These are phyloP conservation scores for Agonopterix subpropinquella DNA, from an alignment of 2,888 invertebrate genomes.

Conservation along the genomic window DNA sequence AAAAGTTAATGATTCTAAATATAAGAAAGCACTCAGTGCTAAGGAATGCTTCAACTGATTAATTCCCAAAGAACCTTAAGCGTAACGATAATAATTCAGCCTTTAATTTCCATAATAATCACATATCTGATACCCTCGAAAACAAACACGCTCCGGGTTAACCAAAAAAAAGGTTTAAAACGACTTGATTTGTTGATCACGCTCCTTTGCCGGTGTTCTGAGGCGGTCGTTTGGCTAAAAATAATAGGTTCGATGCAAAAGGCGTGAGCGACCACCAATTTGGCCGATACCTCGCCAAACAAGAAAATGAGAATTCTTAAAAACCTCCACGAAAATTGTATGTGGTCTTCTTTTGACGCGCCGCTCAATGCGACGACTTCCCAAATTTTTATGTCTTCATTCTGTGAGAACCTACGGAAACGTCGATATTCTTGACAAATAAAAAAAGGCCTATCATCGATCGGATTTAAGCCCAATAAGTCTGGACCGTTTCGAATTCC, in stretches of 20 bases:
- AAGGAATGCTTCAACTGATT: slow-evolving; percentile 1
- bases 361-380: slow-evolving; percentile 35
- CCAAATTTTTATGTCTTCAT: slow-evolving; percentile 74
- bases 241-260: slow-evolving; percentile 62
- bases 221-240: slow-evolving; percentile 46
- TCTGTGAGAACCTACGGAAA: slow-evolving; percentile 53
- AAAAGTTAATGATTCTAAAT: not conserved
- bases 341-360: slow-evolving; percentile 67
- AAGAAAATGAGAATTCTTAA: slow-evolving; percentile 37
- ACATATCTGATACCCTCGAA: slow-evolving; percentile 58
- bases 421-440: slow-evolving; percentile 34
- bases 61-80: slow-evolving; percentile 4
- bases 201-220: slow-evolving; percentile 46
- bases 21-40: not conserved
- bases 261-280: slow-evolving; percentile 71
- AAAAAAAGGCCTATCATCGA: slow-evolving; percentile 38
- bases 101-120: slow-evolving; percentile 63
- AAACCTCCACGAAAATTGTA: slow-evolving; percentile 52
- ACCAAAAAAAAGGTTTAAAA: slow-evolving; percentile 32
- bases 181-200: slow-evolving; percentile 64
- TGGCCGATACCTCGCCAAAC: slow-evolving; percentile 48
- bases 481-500: slow-evolving; percentile 52
- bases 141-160: slow-evolving; percentile 63
- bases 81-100: slow-evolving; percentile 35
- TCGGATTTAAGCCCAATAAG: slow-evolving; percentile 43